A percentile compares a stretch with the other conserved stretches of the same genome.
Conservation (phyloP, 1,140 invertebrate genomes). For the Chlorops oryzae region DNA sequence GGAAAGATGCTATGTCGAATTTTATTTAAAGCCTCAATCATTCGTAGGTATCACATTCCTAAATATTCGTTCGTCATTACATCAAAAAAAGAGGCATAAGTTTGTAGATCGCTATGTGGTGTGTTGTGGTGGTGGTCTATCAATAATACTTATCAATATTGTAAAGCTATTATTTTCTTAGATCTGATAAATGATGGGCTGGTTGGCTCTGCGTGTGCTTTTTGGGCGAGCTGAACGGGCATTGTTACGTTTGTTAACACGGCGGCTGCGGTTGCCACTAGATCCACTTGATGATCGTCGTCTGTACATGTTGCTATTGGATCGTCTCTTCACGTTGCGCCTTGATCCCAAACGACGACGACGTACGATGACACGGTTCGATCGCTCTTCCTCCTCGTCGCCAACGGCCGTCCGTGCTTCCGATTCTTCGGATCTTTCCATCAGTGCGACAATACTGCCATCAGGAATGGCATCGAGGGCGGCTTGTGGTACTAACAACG, state of each 20-base stretch:
- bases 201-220: too few relatives aligned
- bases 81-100: too few relatives aligned
- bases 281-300: too few relatives aligned
- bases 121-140: too few relatives aligned
- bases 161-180: too few relatives aligned
- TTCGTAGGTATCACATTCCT: too few relatives aligned
- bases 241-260: conserved; percentile 10
- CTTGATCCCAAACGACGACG: conserved; percentile 30
- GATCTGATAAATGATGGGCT: too few relatives aligned
- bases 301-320: conserved; percentile 17
- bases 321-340: conserved; percentile 22
- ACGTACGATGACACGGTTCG: conserved; percentile 39
- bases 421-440: conserved; percentile 26
- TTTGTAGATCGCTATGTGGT: too few relatives aligned
- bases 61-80: too few relatives aligned
- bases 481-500: conserved; percentile 35
- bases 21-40: too few relatives aligned
- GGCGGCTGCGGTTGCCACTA: conserved; percentile 22
- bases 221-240: conserved; percentile 14
- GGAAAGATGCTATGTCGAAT: too few relatives aligned
- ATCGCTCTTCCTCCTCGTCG: conserved; percentile 27
- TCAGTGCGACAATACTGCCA: conserved; percentile 38
- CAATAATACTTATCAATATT: too few relatives aligned
- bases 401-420: conserved; percentile 1
- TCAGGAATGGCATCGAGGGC: conserved; percentile 41